Base-by-base conservation (phyloP, 2,888 invertebrate genomes). In the Ormyrus labotus region DNA sequence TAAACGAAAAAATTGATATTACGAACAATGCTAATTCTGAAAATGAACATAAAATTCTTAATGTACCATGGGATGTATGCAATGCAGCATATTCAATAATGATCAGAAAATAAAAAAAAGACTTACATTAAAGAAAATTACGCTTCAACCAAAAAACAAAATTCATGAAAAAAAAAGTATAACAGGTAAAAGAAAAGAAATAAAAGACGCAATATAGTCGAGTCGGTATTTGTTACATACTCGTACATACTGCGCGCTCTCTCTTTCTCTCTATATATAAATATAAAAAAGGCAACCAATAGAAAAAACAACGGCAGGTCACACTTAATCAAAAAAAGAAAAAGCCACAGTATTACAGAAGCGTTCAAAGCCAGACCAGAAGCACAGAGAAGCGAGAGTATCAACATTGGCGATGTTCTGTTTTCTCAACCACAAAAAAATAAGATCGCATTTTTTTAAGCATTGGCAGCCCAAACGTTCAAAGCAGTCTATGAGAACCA, bases 301-400 rank as follows among this genome's bases (percentile, higher is more conserved):
- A 48, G 55, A 78, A 78, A 73, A 74, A 78, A 74, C 64, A 80
- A 73, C 63, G 65, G 77, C 65, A 78, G 61, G 57, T 79, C 70
- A 78, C 61, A 78, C 48, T 67, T 63, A 74, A 19, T 70, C 47
- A 34, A 58, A 19, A 69, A 74, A 74, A 68, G 70, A 57, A 19
- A 13, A 34, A 34, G 34, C 63, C 55, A 79, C 65, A 78, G 67
- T 74, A 64, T 65, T 70, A 74, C 69, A 64, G 9, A 81, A 81
- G 81, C 78, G 53, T 74, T 34, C 13, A 67, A 81, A 81, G 78
- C 81, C 74, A 81, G 47, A 74, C 67, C 58, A 78, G n/a, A 80
- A 81, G 77, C 71, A 53, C 60, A 74, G 57, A 64, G 19, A 73
- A 81, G 73, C 73, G 53, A 57, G 68, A 76, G 63, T 45, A 68